Conservation (phyloP, 2,113 vertebrate species). For the Blennius ocellaris region DNA sequence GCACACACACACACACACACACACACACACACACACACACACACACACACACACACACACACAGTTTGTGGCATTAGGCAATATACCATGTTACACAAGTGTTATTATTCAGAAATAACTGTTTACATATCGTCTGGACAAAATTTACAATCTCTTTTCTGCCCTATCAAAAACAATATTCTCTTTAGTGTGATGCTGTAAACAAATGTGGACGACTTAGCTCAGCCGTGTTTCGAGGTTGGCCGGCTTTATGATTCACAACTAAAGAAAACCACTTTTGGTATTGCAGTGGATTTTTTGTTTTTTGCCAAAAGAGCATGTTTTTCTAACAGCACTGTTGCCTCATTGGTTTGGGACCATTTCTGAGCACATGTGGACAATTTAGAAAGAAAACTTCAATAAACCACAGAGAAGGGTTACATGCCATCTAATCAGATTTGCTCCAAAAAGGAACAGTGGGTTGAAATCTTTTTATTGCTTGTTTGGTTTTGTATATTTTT, state of each 20-base stretch:
- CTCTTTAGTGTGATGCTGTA: conserved; percentile 7
- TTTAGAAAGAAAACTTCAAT: background rate
- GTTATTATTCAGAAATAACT: conserved; percentile 13
- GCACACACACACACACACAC: too few species aligned
- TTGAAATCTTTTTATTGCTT: background rate
- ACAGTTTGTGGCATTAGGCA: conserved; percentile 7
- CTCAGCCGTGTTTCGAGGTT: conserved; percentile 1
- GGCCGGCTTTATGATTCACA: conserved; percentile 24
- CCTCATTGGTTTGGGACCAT: conserved; percentile 10
- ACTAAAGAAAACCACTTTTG: conserved; percentile 18
- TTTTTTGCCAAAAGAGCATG: conserved; percentile 1
- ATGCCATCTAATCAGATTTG: conserved; percentile 3
- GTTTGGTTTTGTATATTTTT: conserved; percentile 12
- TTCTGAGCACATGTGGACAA: conserved; percentile 1
- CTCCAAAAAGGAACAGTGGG: background rate
- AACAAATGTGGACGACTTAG: conserved; percentile 10
- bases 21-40: too few species aligned
- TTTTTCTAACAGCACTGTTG: conserved; percentile 20
- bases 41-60: background rate
- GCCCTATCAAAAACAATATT: background rate
- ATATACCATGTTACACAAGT: conserved; percentile 23
- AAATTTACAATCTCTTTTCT: conserved; percentile 17
- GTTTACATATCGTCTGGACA: conserved; percentile 22
- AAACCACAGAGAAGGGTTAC: conserved; percentile 1
- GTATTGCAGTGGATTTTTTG: conserved; percentile 22